Evolutionary conservation across 2,797 vertebrate species (phyloP).

Genomic region (Tenualosa ilisha): DNA sequence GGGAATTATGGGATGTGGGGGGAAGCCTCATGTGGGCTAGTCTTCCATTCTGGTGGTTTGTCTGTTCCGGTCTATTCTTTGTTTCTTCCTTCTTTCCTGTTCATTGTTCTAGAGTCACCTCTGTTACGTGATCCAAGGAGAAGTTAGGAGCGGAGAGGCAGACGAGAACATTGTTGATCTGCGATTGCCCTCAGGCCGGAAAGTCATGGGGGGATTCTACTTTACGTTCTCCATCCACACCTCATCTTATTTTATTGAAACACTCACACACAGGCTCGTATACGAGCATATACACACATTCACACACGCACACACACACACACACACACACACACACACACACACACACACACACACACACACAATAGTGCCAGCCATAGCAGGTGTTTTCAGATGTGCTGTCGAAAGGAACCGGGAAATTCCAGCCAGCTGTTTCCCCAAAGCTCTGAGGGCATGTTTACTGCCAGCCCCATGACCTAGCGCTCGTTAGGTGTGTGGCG

Average conservation of each 20-base stretch:
- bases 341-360: background rate
- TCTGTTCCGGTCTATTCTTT: background rate
- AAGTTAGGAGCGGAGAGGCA: background rate
- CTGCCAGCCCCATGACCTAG: background rate
- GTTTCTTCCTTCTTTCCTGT: background rate
- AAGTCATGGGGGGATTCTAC: background rate
- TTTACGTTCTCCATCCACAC: background rate
- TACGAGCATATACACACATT: background rate
- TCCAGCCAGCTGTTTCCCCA: background rate
- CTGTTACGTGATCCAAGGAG: background rate
- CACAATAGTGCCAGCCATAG: constrained; percentile 3
- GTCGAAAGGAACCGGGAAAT: background rate
- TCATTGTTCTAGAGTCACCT: background rate
- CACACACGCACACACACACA: constrained; percentile 15
- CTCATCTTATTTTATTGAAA: background rate
- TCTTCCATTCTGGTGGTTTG: background rate
- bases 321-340: background rate
- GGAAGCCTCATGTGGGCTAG: background rate
- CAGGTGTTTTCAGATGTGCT: constrained; percentile 6
- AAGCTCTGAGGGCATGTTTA: background rate
- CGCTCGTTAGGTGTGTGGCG: background rate
- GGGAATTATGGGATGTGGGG: background rate
- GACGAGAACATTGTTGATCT: background rate
- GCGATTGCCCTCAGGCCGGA: background rate
- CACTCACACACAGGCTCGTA: background rate